Evolutionary conservation across 2,797 vertebrate species (phyloP).

Genomic region (Siniperca undulata): DNA sequence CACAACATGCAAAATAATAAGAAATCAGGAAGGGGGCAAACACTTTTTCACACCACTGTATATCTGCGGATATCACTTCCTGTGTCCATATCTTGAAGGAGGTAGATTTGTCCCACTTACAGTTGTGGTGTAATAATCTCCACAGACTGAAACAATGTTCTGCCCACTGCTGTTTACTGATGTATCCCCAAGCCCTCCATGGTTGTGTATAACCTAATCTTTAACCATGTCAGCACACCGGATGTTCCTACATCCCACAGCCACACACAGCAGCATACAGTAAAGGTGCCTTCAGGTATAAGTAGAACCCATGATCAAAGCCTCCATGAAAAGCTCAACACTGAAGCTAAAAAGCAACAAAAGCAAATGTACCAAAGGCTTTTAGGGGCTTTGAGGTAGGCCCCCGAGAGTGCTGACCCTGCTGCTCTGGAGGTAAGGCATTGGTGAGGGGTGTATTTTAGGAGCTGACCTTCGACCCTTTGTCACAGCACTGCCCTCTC

Average conservation of each 20-base stretch:
- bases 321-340: neutral
- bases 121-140: neutral
- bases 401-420: slow-evolving; percentile 27
- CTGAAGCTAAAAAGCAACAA: slow-evolving; percentile 12
- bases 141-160: neutral
- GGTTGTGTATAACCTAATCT: neutral
- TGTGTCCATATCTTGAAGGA: no score
- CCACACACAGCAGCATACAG: neutral
- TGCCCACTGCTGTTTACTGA: slow-evolving; percentile 1
- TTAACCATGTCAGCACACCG: neutral
- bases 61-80: no score
- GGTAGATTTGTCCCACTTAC: no score
- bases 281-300: neutral
- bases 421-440: slow-evolving; percentile 26
- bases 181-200: neutral
- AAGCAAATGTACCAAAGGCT: neutral
- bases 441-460: slow-evolving; percentile 34
- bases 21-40: no score
- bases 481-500: slow-evolving; percentile 29
- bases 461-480: slow-evolving; percentile 46
- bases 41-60: no score
- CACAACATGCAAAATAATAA: no score
- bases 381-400: slow-evolving; percentile 22
- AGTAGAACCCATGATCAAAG: neutral
- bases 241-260: neutral